Percentiles rank a stretch among this genome's conserved stretches.
These are phyloP conservation scores for Protodeltote pygarga DNA, from an alignment of 2,888 invertebrate species.

Conservation along the genomic window DNA sequence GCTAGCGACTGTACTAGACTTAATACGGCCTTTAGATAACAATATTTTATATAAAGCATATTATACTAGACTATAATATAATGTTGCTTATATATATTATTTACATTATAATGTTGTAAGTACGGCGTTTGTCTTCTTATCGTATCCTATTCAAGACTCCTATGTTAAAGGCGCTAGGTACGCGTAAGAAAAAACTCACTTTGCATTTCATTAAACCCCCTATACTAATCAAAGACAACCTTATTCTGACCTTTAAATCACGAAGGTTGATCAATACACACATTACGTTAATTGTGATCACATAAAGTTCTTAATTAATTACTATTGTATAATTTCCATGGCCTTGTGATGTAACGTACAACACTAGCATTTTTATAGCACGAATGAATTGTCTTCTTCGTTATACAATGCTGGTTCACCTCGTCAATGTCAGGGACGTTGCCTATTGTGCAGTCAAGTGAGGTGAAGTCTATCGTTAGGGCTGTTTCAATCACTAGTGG, in stretches of 20 bases:
- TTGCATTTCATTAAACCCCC: conserved; percentile 41
- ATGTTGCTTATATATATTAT: too few relatives aligned
- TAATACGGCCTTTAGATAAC: too few relatives aligned
- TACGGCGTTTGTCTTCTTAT: too few relatives aligned
- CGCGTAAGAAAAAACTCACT: too few relatives aligned
- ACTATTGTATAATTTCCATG: conserved; percentile 49
- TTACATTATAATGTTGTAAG: too few relatives aligned
- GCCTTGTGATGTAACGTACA: conserved; percentile 59
- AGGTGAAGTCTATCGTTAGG: conserved; percentile 59
- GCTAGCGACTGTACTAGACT: too few relatives aligned
- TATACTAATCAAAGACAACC: conserved; percentile 58
- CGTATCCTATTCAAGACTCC: too few relatives aligned
- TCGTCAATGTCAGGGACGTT: conserved; percentile 73
- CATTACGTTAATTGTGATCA: conserved; percentile 38
- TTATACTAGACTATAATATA: too few relatives aligned
- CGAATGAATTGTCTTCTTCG: conserved; percentile 59
- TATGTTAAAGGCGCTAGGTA: too few relatives aligned
- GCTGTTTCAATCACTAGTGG: too few relatives aligned
- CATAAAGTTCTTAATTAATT: conserved; percentile 46
- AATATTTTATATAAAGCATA: too few relatives aligned
- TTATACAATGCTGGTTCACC: conserved; percentile 64
- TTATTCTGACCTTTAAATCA: conserved; percentile 63
- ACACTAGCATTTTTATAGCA: conserved; percentile 37
- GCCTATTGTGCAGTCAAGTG: conserved; percentile 59
- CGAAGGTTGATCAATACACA: conserved; percentile 56